Base-by-base conservation (phyloP, 2,888 invertebrate species). In the Melieria picta region DNA sequence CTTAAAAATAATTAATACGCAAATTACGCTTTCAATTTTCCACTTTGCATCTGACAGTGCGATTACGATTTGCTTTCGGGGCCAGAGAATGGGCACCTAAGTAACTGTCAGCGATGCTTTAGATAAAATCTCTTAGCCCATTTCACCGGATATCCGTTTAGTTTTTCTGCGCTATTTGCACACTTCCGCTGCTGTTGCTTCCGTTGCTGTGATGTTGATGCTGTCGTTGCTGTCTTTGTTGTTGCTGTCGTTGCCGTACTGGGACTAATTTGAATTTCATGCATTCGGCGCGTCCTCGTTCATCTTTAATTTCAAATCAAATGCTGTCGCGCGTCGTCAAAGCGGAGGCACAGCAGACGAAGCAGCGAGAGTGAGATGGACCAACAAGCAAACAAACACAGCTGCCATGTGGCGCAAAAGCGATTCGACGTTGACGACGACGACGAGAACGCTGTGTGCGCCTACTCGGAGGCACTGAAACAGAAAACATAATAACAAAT, bases 401-500 rank as follows among this genome's bases (percentile, higher is more conserved):
- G 30, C 30, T 30, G 30, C 30, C 30, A 30, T 30, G 30, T 30
- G 30, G 30, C 3, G 30, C 30, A 30, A 30, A 30, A 30, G 30
- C 3, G 30, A 30, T 30, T 30, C 30, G 30, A 30, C 30, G 30
- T 30, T 30, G 30, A 11, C 50, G 11, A 50, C 11, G 11, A 50
- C 11, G 11, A 7, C 43, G 50, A 46, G 50, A 58, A 16, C 4
- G n/a, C 5, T 16, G 62, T 30, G 48, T 62, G 47, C 42, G 56
- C 46, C 56, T 69, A 55, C 62, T 62, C 30, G 30, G 52, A 69
- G 62, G 69, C 69, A 50, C 42, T 69, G 45, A 56, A 52, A 69
- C 62, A 50, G 69, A 69, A 69, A 62, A 69, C 69, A 69, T 55
- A 69, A 69, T 60, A 69, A 62, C 69, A 62, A 62, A 62, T 69